Evolutionary conservation across 2,113 vertebrate species (phyloP), one percentile per base, ranked within the genome.

Genomic region (Hyperopisus bebe): DNA sequence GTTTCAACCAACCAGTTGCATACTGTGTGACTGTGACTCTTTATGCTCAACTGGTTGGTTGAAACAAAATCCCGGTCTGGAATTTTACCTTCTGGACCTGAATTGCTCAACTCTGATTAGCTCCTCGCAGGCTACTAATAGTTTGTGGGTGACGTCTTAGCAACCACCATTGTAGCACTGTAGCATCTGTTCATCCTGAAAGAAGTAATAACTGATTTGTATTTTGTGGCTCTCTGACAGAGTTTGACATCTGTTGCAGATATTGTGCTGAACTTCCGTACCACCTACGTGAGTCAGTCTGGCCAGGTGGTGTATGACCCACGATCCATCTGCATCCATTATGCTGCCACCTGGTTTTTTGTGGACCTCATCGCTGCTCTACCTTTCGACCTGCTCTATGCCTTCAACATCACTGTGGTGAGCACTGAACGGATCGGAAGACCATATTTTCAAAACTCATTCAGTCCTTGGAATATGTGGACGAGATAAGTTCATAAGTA

Each of bases 351-450:
- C 8, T 98, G 97, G 97, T 98, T 98, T 94, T 97, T 98, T 0
- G 97, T 98, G 93, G 97, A 98, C 89, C 94, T 98, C 91, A 96
- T 98, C 0, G 97, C 97, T 0, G 97, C 97, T 1, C 94, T 98
- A 93, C 97, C 97, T 93, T 97, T 98, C 17, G 97, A 98, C 92
- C 95, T 98, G 86, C 96, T 98, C 88, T 98, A 98, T 39, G 96
- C 96, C 93, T 97, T 98, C 93, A 98, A 98, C 3, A 94, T 98
- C 92, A 97, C 97, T 0, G 97, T 98, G 95, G 97, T 98, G 93
- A 96, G 97, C 95, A 42, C 48, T 44, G n/a, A 48, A 8, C 13
- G 83, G 31, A 13, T 27, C 1, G n/a, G 47, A 8, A 5, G 27
- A 42, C 50, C 27, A 7, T 31, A 47, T 84, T 47, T 84, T 44